A percentile compares a stretch with the other conserved stretches of the same genome.
Conservation (phyloP, 2,888 invertebrate species). For the Chymomyza fuscimana region DNA sequence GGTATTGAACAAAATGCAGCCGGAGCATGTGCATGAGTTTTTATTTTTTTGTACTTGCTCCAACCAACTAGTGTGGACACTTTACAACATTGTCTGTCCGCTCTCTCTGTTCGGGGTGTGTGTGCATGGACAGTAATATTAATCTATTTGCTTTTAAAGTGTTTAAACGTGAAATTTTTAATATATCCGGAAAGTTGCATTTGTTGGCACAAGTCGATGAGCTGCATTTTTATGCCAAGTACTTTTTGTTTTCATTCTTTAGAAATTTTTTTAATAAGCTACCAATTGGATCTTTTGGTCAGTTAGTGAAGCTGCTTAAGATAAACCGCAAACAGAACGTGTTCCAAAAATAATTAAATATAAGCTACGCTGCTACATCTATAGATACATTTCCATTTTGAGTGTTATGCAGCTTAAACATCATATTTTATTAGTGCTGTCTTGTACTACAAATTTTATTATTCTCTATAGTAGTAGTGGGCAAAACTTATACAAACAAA, state of each 20-base stretch:
- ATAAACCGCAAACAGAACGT: no score
- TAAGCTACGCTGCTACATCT: no score
- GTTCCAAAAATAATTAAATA: no score
- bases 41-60: conserved; percentile 42
- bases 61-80: conserved; percentile 64
- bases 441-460: no score
- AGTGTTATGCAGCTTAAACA: no score
- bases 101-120: background rate
- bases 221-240: background rate
- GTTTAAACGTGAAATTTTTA: background rate
- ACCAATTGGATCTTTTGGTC: no score
- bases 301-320: no score
- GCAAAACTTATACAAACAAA: no score
- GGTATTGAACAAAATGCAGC: background rate
- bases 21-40: conserved; percentile 34
- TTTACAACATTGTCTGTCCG: conserved; percentile 56
- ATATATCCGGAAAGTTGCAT: background rate
- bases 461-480: no score
- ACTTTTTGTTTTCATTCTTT: background rate
- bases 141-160: background rate
- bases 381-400: no score
- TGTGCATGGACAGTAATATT: background rate
- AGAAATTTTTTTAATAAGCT: background rate
- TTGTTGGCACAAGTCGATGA: background rate
- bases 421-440: no score